phyloP scores from a whole-genome alignment of 2,113 vertebrate genomes.

The Limnothrissa miodon region DNA sequence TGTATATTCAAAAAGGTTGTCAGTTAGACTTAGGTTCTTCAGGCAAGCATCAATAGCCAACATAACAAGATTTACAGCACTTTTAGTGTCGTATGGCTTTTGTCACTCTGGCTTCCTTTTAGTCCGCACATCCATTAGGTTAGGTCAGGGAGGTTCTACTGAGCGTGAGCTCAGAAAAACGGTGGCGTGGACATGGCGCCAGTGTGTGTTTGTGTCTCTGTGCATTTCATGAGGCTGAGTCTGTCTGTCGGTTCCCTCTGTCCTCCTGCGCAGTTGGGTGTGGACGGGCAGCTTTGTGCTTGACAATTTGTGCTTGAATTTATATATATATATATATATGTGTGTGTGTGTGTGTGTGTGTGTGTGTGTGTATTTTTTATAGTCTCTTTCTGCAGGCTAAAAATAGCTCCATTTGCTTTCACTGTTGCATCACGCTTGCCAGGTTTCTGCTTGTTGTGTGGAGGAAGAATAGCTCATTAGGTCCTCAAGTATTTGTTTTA shows the following conservation, averaged over 20 bases:
- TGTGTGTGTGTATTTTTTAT: neutral
- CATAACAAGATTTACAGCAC: slow-evolving; percentile 20
- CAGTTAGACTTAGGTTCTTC: slow-evolving; percentile 22
- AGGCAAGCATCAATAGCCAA: slow-evolving; percentile 28
- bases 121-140: neutral
- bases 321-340: too few relatives aligned
- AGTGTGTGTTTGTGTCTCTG: neutral
- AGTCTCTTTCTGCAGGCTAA: neutral
- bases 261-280: neutral
- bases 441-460: neutral
- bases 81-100: slow-evolving; percentile 14
- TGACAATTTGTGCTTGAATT: too few relatives aligned
- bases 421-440: slow-evolving; percentile 1
- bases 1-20: slow-evolving; percentile 33
- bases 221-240: neutral
- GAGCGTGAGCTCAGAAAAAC: neutral
- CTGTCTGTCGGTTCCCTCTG: neutral
- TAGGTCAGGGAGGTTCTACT: neutral
- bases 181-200: neutral
- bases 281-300: neutral
- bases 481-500: slow-evolving; percentile 8
- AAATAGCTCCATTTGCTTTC: neutral
- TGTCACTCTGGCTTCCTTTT: neutral
- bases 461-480: slow-evolving; percentile 13
- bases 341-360: too few relatives aligned